phyloP scores from a whole-genome alignment of 2,888 invertebrate genomes.

The Parnassius apollo region DNA sequence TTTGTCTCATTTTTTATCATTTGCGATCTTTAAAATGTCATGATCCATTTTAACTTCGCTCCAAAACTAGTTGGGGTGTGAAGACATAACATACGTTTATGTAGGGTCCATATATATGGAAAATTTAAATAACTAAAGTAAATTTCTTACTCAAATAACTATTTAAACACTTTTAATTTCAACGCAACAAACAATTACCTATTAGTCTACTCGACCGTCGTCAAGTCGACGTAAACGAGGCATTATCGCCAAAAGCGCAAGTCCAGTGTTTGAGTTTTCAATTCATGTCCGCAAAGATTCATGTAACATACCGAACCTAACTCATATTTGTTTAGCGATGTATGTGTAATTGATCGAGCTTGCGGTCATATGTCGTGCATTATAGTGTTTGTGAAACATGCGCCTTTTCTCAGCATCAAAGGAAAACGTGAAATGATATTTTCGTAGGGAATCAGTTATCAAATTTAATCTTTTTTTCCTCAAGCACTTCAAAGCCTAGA shows the following conservation, averaged over 20 bases:
- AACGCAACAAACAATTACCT: conserved; percentile 14
- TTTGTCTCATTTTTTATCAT: no score
- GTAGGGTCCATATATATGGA: no score
- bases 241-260: conserved; percentile 57
- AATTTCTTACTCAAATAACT: no score
- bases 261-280: conserved; percentile 60
- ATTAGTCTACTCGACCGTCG: conserved; percentile 18
- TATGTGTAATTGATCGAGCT: conserved; percentile 63
- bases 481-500: no score
- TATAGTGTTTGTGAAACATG: conserved; percentile 12
- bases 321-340: conserved; percentile 71
- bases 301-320: conserved; percentile 52
- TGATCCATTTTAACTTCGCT: no score
- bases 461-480: no score
- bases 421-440: no score
- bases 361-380: conserved; percentile 49
- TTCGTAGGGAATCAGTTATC: no score
- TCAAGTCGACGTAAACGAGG: conserved; percentile 42
- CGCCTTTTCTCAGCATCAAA: neutral
- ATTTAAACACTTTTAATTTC: conserved; percentile 23
- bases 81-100: no score
- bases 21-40: no score
- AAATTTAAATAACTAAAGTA: no score
- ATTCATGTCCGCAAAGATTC: conserved; percentile 56
- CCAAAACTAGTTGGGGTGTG: no score